Percentiles rank a stretch among this genome's conserved stretches.
Evolutionary conservation across 92 coral and sea anemone species (phyloP).

Genomic region (Zoanthus sansibaricus): DNA sequence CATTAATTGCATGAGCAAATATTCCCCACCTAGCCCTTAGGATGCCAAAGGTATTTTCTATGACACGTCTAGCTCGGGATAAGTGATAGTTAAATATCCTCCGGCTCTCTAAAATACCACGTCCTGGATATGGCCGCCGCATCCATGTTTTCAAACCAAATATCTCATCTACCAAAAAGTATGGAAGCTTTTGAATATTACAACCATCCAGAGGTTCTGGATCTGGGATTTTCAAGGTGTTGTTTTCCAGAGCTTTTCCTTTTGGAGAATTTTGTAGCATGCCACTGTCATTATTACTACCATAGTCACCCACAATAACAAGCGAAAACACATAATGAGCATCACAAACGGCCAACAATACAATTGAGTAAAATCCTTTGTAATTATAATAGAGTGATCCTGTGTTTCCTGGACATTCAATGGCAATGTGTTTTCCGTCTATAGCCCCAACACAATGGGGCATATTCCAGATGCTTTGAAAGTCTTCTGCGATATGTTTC

Average conservation of each 20-base stretch:
- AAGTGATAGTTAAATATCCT: not conserved
- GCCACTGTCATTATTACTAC: constrained; percentile 73
- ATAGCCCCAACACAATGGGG: constrained; percentile 74
- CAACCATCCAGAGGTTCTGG: constrained; percentile 53
- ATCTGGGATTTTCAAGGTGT: constrained; percentile 51
- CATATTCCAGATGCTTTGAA: constrained; percentile 61
- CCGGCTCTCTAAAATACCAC: constrained; percentile 50
- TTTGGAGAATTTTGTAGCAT: constrained; percentile 58
- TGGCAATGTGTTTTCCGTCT: constrained; percentile 43
- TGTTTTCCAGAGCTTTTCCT: constrained; percentile 65
- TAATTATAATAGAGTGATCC: constrained; percentile 72
- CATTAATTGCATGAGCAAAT: not conserved
- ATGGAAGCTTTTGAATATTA: constrained; percentile 42
- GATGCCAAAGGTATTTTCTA: constrained; percentile 2
- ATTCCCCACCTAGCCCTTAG: constrained; percentile 4
- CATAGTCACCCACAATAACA: constrained; percentile 64
- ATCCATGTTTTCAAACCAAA: constrained; percentile 56
- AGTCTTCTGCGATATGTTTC: constrained; percentile 61
- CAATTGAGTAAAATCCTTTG: constrained; percentile 62
- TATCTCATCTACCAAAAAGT: constrained; percentile 55
- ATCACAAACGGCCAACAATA: constrained; percentile 76
- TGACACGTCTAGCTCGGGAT: constrained; percentile 7
- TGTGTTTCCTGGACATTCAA: constrained; percentile 42
- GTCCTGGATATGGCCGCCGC: constrained; percentile 74
- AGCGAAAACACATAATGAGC: constrained; percentile 60